Evolutionary conservation across 1,140 invertebrate genomes (phyloP), one percentile per base, ranked within the genome.

Genomic region (Aricia agestis): DNA sequence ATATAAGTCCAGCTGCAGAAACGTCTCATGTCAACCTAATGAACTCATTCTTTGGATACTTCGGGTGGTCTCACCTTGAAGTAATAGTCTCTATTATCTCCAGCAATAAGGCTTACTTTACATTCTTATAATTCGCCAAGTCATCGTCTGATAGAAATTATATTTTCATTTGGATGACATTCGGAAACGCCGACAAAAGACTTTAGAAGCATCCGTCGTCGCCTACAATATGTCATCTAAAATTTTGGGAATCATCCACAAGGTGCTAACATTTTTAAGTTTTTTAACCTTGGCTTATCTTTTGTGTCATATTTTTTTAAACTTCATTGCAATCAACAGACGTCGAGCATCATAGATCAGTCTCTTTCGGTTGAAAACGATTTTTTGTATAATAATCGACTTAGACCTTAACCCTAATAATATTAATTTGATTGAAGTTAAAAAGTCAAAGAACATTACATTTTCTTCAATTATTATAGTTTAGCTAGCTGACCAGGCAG

Each of bases 121-220:
- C 3, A 52, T 15, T 4, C 11, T 13, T 45, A 10, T 52, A 52
- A 52, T 13, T 52, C 45, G 45, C 45, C 45, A 52, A 52, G 45
- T 52, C 45, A 52, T 52, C 45, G 45, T 52, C 45, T 52, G 45
- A 52, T 52, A 52, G 45, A 52, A 52, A 52, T 52, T 15, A 15
- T 52, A 52, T 52, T 52, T 52, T 52, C 45, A 52, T 52, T 52
- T 52, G 45, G 45, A 52, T 15, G 45, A 52, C 45, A 52, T 52
- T 52, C 45, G 45, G 45, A 52, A 52, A 52, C 11, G 45, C 45
- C 45, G 45, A 52, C 45, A 52, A 52, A 52, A 52, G 11, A 5
- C 32, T 32, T 36, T 15, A 52, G 45, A 52, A 52, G 45, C 45
- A 52, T 52, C 45, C 10, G 45, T 15, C 45, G 45, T 52, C 42